Evolutionary conservation across 2,113 vertebrate genomes (phyloP).

Genomic region (Callipepla californica): DNA sequence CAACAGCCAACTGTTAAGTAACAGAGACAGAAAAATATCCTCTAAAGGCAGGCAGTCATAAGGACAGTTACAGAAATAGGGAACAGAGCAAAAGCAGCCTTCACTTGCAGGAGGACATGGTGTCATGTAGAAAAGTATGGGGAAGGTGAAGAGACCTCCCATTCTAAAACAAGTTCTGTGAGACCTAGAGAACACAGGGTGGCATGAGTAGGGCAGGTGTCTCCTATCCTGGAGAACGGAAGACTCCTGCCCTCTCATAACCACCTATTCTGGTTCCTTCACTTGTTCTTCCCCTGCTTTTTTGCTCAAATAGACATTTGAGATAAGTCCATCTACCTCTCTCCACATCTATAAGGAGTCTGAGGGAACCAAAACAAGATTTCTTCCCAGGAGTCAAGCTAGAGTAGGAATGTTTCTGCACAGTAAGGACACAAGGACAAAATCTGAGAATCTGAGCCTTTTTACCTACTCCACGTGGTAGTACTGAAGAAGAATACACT

Average conservation of each 20-base stretch:
- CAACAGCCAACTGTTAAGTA: conserved; percentile 39
- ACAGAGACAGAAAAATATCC: not conserved
- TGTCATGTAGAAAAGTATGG: not conserved
- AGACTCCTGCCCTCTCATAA: not conserved
- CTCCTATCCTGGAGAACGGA: not conserved
- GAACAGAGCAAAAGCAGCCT: not conserved
- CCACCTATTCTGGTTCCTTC: not conserved
- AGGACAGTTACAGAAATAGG: not conserved
- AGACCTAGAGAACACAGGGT: not conserved
- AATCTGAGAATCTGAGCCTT: not conserved
- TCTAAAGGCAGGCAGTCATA: not conserved
- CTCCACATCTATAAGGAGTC: not conserved
- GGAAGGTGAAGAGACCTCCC: not conserved
- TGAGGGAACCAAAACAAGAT: not conserved
- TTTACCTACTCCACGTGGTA: not conserved
- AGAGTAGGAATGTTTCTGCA: not conserved
- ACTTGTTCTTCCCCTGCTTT: not conserved
- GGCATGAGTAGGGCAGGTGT: not conserved
- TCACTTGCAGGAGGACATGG: not conserved
- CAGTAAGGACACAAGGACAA: not conserved
- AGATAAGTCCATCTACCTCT: not conserved
- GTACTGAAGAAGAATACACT: not conserved
- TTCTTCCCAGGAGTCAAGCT: not conserved
- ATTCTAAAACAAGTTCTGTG: not conserved
- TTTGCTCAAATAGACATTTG: not conserved